Evolutionary conservation across 2,888 invertebrate genomes (phyloP), one percentile per base, ranked within the genome.

Genomic region (Melipona bicolor): DNA sequence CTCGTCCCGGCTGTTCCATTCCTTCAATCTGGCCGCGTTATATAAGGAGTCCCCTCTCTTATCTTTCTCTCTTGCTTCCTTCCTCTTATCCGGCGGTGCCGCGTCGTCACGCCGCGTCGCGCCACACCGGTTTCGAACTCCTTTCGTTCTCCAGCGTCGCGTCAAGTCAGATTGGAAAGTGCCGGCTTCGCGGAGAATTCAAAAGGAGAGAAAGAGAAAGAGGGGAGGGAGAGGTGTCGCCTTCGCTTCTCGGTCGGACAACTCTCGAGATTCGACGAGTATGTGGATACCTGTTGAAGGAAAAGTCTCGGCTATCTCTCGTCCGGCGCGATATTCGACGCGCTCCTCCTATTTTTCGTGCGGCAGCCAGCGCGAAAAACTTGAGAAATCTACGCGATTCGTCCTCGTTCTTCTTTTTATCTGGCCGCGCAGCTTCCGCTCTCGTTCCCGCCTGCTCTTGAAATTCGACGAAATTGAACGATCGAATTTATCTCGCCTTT

Each of bases 1-100:
- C 88, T 91, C 90, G 90, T 83, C 88, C 82, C 79, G 86, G 79
- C 88, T 89, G 88, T 91, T 91, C 90, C 87, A 88, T 91, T 91
- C 91, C 90, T 93, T 91, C 93, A 93, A 93, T 92, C 93, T 92
- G 92, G 91, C 76, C 88, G 86, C 84, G 90, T 92, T 92, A 91
- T 90, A 91, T 87, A 89, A 87, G 87, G 88, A 90, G 82, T 82
- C 68, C 68, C 54, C 82, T 83, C 74, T 59, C 61, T 73, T 71
- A 68, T 79, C 70, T 71, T 15, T 75, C 21, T 56, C 62, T 59
- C 49, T 24, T 21, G 15, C 36, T 36, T 21, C 6, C 0, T 17
- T 43, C 15, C 54, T 65, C 61, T 65, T 32, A 74, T 77, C 24
- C 52, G 5, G n/a, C 19, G n/a, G 19, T n/a, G 2, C n/a, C 36